Conservation (phyloP, 2,888 invertebrate species). For the Melieria picta region DNA sequence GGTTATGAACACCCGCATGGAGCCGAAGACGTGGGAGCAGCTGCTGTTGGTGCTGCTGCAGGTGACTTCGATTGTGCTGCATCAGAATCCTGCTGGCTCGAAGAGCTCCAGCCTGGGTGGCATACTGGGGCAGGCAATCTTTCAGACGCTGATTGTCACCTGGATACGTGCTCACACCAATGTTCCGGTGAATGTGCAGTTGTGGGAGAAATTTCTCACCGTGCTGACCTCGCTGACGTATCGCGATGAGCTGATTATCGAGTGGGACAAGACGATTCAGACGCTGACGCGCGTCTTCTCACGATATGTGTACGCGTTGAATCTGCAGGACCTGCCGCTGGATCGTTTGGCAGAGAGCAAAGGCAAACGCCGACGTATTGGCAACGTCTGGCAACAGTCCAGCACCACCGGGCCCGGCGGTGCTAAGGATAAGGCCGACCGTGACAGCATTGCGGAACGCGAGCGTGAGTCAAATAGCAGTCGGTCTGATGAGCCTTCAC, state of each 20-base stretch:
- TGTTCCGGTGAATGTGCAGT: slow-evolving; percentile 84
- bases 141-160: slow-evolving; percentile 94
- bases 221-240: slow-evolving; percentile 88
- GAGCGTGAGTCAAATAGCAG: slow-evolving; percentile 54
- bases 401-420: slow-evolving; percentile 40
- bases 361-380: slow-evolving; percentile 72
- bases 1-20: slow-evolving; percentile 96
- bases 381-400: slow-evolving; percentile 64
- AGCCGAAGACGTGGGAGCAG: slow-evolving; percentile 93
- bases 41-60: slow-evolving; percentile 85
- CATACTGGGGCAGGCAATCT: slow-evolving; percentile 84
- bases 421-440: slow-evolving; percentile 43
- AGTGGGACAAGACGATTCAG: slow-evolving; percentile 99
- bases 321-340: slow-evolving; percentile 85
- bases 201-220: slow-evolving; percentile 94
- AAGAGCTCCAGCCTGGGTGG: slow-evolving; percentile 76
- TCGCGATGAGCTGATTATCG: slow-evolving; percentile 94
- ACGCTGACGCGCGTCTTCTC: slow-evolving; percentile 94
- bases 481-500: slow-evolving; percentile 57
- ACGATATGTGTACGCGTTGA: slow-evolving; percentile 93
- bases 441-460: slow-evolving; percentile 46
- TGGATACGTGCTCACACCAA: slow-evolving; percentile 98
- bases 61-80: slow-evolving; percentile 89
- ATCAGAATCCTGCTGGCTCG: slow-evolving; percentile 79
- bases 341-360: slow-evolving; percentile 84